Evolutionary conservation across 1,140 invertebrate genomes (phyloP), one percentile per base, ranked within the genome.

Genomic region (Chrysopa pallens): DNA sequence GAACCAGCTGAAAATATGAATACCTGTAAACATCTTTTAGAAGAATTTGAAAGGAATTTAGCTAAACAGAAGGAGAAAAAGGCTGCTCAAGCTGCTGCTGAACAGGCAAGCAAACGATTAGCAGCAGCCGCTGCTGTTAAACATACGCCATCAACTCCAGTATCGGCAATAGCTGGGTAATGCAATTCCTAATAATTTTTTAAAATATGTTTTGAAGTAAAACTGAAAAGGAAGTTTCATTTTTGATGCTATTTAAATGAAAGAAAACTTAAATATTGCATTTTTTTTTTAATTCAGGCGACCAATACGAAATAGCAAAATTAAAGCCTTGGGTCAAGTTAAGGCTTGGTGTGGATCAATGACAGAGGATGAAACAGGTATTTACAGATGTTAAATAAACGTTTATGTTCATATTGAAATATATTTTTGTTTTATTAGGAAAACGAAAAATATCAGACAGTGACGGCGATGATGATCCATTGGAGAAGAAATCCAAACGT

Each of bases 311-410:
- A 80, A 75, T 8, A 84, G 81, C 50, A 85, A 85, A 61, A 78
- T 76, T 33, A 81, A 80, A 50, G 83, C 81, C 1, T 68, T 84
- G 61, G 77, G 82, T 61, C 78, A 84, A 58, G 82, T 86, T n/a
- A 85, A 84, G 53, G 73, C 77, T 45, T 86, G 83, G 83, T 80
- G 76, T 55, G 78, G 78, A 12, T 67, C 69, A 6, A 73, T 72
- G 58, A 74, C 72, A 17, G 74, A 78, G n/a, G 63, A 66, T 42
- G 69, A 73, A 17, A 57, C 58, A 44, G 61, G 49, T 33, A 33
- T 11, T 11, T 33, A 33, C 6, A 11, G 4, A 11, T 33, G 2
- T 33, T 11, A 9, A 33, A 33, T 11, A 33, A 6, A 7, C 29
- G 11, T 31, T 31, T 31, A 31, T 11, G 6, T 6, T 7, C 11